Conservation (phyloP, 2,797 vertebrate genomes). For the Rhinophrynus dorsalis region DNA sequence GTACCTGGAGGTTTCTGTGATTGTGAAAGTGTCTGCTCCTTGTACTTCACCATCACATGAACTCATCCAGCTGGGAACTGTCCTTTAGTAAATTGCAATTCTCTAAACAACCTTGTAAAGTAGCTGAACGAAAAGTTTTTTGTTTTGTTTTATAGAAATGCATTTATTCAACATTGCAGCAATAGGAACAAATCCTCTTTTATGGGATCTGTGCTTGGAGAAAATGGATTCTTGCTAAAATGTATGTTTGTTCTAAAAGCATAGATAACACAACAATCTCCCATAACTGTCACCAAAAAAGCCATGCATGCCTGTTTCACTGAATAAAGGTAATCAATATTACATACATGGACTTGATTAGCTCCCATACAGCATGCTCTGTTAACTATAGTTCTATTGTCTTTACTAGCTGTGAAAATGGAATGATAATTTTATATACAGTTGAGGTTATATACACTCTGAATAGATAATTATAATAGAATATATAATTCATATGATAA, state of each 20-base stretch:
- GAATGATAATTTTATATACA: too few relatives aligned
- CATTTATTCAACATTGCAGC: conserved; percentile 28
- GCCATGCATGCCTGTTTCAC: not conserved
- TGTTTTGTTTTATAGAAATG: conserved; percentile 8
- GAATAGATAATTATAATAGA: too few relatives aligned
- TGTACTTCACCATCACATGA: conserved; percentile 1
- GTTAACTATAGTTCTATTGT: too few relatives aligned
- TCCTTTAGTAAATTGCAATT: conserved; percentile 25
- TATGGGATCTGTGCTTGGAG: not conserved
- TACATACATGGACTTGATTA: too few relatives aligned
- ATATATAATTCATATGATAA: too few relatives aligned
- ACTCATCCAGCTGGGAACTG: conserved; percentile 24
- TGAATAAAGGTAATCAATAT: not conserved
- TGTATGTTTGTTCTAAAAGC: conserved; percentile 16
- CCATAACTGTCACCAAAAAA: not conserved
- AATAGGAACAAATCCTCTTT: not conserved
- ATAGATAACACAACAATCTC: not conserved
- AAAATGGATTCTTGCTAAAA: conserved; percentile 9
- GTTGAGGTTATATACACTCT: too few relatives aligned
- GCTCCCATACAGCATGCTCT: too few relatives aligned
- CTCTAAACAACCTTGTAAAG: conserved; percentile 29
- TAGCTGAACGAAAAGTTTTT: conserved; percentile 22
- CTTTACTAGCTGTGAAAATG: too few relatives aligned
- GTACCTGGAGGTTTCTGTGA: not conserved
- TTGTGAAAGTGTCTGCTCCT: conserved; percentile 34